Evolutionary conservation across 2,797 vertebrate genomes (phyloP), one percentile per base, ranked within the genome.

Genomic region (Chromobotia macracanthus): DNA sequence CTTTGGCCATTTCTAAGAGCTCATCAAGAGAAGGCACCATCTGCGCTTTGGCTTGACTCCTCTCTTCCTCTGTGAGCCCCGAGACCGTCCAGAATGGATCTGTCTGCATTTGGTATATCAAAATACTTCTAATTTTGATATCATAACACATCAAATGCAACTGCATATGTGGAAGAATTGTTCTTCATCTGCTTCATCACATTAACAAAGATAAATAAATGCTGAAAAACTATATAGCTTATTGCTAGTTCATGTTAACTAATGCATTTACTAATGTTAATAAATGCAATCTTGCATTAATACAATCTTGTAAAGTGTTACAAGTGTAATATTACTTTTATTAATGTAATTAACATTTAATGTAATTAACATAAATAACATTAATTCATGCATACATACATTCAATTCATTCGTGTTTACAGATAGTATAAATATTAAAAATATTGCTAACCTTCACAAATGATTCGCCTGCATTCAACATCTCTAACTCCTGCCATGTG

Each of bases 381-480:
- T 38, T 5, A 5, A 38, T 38, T 38, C 0, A 6, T 7, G 0
- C 0, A 1, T 28, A 28, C 1, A 28, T n/a, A n/a, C n/a, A n/a
- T n/a, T n/a, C n/a, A n/a, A n/a, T n/a, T n/a, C n/a, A 28, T 28
- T 2, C 1, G 28, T 74, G 72, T 21, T 64, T 18, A 5, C 88
- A 95, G 5, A 6, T 1, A 73, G 25, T 18, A 12, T 9, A 73
- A 15, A 69, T 3, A 21, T 89, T 51, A 23, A 25, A 11, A 16
- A 25, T 6, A 18, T 25, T 65, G 11, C 7, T n/a, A 84, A 99
- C 97, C 95, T 95, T 79, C n/a, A 96, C 15, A 86, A 98, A 99
- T 95, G 96, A 97, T 81, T 93, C 80, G n/a, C 97, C 96, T 5
- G 97, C 96, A 63, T 97, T 95, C 70, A 99, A 86, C 50, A 23